These are phyloP conservation scores for Chironomus tentans DNA, from an alignment of 2,888 invertebrate species.

Conservation along the genomic window DNA sequence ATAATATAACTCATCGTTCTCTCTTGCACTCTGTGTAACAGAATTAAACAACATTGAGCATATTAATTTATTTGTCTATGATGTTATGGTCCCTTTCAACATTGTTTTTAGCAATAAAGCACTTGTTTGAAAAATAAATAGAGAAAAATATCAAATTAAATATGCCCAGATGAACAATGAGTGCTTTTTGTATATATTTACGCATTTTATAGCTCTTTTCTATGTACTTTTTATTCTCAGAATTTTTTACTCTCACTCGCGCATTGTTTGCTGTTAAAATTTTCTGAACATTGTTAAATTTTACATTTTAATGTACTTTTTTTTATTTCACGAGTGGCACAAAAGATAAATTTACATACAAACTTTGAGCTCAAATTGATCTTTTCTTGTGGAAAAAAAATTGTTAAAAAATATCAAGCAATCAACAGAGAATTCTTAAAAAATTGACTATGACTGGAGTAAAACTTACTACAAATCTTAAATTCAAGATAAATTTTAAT, in stretches of 20 bases:
- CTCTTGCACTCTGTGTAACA: not conserved
- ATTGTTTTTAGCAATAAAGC: not conserved
- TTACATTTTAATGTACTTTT: no score
- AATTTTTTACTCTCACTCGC: not conserved
- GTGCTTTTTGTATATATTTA: not conserved
- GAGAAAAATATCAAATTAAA: conserved; percentile 6
- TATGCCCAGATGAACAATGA: conserved; percentile 11
- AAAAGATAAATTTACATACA: no score
- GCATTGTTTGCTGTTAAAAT: not conserved
- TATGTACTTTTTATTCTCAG: not conserved
- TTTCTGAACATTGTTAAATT: not conserved
- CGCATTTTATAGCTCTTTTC: not conserved
- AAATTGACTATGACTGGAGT: no score
- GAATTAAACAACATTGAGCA: not conserved
- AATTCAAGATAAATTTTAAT: no score
- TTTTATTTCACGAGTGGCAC: no score
- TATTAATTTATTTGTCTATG: conserved; percentile 15
- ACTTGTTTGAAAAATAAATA: not conserved
- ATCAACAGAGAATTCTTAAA: no score
- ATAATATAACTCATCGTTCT: not conserved
- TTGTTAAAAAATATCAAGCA: no score
- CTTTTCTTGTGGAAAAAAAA: no score
- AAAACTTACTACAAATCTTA: no score
- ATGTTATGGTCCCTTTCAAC: not conserved
- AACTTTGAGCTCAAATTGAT: no score